These are phyloP conservation scores for Diachrysia chrysitis DNA, from an alignment of 2,888 invertebrate genomes.

Conservation along the genomic window DNA sequence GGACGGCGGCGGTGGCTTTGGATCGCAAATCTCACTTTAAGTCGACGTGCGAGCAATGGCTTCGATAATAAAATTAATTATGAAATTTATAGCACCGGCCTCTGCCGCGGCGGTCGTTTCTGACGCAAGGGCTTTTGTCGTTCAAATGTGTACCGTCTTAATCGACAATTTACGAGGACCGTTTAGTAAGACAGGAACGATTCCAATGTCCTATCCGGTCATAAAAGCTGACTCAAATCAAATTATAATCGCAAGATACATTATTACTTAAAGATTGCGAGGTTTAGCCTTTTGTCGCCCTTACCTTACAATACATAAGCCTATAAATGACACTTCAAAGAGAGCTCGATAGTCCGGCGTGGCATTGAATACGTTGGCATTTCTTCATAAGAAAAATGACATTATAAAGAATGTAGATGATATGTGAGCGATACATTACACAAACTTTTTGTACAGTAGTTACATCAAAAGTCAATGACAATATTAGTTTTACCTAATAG, in stretches of 20 bases:
- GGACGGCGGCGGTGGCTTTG: constrained; percentile 77
- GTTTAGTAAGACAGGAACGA: constrained; percentile 69
- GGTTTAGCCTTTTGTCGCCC: constrained; percentile 57
- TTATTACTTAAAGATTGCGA: constrained; percentile 67
- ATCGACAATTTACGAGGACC: constrained; percentile 80
- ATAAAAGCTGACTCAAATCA: constrained; percentile 71
- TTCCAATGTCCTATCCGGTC: constrained; percentile 66
- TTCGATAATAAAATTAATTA: constrained; percentile 86
- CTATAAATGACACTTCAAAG: constrained; percentile 39
- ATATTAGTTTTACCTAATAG: no score
- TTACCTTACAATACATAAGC: constrained; percentile 47
- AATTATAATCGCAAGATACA: constrained; percentile 71
- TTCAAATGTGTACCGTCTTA: constrained; percentile 79
- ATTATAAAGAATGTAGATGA: not conserved
- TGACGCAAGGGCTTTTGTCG: constrained; percentile 75
- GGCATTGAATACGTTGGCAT: constrained; percentile 32
- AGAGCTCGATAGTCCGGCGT: constrained; percentile 24
- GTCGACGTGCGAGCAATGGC: constrained; percentile 81
- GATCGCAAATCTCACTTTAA: constrained; percentile 83
- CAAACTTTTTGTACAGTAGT: no score
- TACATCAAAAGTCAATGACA: no score
- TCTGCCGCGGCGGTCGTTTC: constrained; percentile 67
- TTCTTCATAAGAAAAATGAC: constrained; percentile 9
- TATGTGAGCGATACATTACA: no score
- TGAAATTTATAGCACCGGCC: constrained; percentile 78